phyloP scores from a whole-genome alignment of 2,888 invertebrate genomes.

The Ophioninae sp. region DNA sequence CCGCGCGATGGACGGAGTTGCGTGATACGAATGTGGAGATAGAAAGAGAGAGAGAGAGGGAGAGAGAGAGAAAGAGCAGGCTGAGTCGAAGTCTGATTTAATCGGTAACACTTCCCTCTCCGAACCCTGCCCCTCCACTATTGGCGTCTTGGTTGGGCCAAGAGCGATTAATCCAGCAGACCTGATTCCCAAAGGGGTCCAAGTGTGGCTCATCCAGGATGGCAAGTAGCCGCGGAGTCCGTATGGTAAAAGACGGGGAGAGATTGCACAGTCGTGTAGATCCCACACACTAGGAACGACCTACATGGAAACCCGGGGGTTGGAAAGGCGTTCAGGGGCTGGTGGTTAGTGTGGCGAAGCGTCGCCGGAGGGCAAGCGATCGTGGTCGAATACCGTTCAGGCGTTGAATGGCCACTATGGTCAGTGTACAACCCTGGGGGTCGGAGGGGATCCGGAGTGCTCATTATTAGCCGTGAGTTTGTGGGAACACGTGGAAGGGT shows the following conservation, averaged over 20 bases:
- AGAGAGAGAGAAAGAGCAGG: not conserved
- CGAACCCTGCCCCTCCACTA: no score
- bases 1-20: not conserved
- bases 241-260: not conserved
- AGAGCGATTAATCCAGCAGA: conserved; percentile 16
- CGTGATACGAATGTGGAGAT: not conserved
- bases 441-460: conserved; percentile 66
- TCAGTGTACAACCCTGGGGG: conserved; percentile 43
- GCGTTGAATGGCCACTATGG: conserved; percentile 58
- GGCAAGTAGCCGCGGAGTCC: not conserved
- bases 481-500: conserved; percentile 56
- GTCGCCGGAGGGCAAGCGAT: conserved; percentile 54
- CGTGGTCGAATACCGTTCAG: conserved; percentile 62
- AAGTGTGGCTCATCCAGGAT: conserved; percentile 5
- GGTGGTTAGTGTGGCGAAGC: conserved; percentile 52
- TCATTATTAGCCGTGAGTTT: conserved; percentile 76
- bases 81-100: not conserved
- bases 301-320: conserved; percentile 4
- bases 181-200: conserved; percentile 39
- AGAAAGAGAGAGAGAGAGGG: not conserved
- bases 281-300: conserved; percentile 1
- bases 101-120: not conserved
- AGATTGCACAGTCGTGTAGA: not conserved
- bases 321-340: conserved; percentile 42
- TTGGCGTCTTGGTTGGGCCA: conserved; percentile 1